Percentiles rank a stretch among this genome's conserved stretches.
These are phyloP conservation scores for Papilio elwesi DNA, from an alignment of 2,888 invertebrate species.

Conservation along the genomic window DNA sequence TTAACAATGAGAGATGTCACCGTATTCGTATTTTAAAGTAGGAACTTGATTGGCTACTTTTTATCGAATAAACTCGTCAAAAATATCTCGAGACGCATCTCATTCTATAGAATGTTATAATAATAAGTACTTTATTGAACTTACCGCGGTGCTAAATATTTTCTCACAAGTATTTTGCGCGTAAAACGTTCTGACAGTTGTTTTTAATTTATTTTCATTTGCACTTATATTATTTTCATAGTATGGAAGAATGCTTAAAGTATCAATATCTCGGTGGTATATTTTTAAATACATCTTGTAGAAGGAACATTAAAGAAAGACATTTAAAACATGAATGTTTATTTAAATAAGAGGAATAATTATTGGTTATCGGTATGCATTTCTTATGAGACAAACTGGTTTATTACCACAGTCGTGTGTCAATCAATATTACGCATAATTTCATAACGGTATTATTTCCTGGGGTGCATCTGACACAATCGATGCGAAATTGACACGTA, in stretches of 20 bases:
- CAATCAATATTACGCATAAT: constrained; percentile 71
- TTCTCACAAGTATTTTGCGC: constrained; percentile 62
- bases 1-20: constrained; percentile 72
- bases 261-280: not conserved
- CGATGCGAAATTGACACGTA: constrained; percentile 66
- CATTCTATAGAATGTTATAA: constrained; percentile 58
- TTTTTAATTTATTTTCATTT: constrained; percentile 36
- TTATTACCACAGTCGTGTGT: constrained; percentile 61
- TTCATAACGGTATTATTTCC: constrained; percentile 57
- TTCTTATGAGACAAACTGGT: constrained; percentile 66
- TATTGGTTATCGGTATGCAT: constrained; percentile 54
- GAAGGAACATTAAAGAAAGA: constrained; percentile 23
- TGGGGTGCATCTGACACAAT: constrained; percentile 57
- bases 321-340: constrained; percentile 44
- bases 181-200: constrained; percentile 35
- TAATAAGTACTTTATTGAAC: constrained; percentile 57
- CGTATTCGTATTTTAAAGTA: constrained; percentile 75
- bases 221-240: constrained; percentile 17
- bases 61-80: constrained; percentile 63
- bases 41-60: constrained; percentile 81
- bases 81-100: constrained; percentile 74
- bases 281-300: not conserved
- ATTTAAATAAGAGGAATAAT: constrained; percentile 45
- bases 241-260: not conserved
- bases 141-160: constrained; percentile 61